Conservation (phyloP, 2,113 vertebrate species). For the Phrynosoma blainvillii region DNA sequence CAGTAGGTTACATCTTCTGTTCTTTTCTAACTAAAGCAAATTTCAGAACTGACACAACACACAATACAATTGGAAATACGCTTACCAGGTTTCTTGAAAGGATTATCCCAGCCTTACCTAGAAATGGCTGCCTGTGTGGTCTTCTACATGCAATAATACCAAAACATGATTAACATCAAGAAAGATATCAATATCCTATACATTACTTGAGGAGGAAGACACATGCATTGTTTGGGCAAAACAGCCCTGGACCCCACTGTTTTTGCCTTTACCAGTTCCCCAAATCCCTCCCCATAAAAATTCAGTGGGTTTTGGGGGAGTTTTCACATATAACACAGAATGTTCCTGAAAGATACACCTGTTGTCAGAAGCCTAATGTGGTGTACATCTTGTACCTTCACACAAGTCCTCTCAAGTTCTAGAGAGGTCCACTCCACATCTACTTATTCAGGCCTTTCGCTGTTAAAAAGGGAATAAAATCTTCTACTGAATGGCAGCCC, state of each 20-base stretch:
- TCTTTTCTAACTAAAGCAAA: neutral
- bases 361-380: too few species aligned
- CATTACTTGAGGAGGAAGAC: neutral
- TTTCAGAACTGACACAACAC: neutral
- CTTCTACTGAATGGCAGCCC: neutral
- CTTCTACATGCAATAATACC: neutral
- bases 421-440: too few species aligned
- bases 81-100: neutral
- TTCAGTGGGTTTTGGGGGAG: neutral
- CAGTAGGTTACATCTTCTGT: neutral
- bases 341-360: neutral
- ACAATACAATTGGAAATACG: neutral
- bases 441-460: too few species aligned
- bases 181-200: neutral
- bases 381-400: neutral
- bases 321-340: too few species aligned
- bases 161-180: neutral
- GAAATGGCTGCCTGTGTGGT: neutral
- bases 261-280: too few species aligned
- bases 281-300: too few species aligned
- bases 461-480: neutral
- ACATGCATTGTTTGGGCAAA: neutral
- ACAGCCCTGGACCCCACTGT: too few species aligned
- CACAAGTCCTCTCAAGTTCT: neutral
- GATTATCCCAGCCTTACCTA: neutral